Conservation (phyloP, 2,888 invertebrate species). For the Xanthorhoe designata region DNA sequence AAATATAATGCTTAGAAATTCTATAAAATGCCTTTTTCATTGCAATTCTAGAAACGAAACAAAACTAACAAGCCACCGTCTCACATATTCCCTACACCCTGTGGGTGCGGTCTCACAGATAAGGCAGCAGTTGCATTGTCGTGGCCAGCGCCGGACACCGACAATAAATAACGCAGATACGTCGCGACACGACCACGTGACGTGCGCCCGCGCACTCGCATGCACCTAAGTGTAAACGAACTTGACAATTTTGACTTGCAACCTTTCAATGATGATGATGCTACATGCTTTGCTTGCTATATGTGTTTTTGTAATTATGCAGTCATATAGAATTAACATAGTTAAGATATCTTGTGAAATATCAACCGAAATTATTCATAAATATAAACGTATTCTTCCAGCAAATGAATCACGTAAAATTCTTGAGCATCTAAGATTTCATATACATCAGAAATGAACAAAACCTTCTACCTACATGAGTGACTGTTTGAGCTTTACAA, state of each 20-base stretch:
- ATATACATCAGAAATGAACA: conserved; percentile 31
- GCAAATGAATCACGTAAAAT: conserved; percentile 26
- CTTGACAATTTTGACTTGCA: conserved; percentile 29
- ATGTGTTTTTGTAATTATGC: background rate
- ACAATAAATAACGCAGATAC: conserved; percentile 83
- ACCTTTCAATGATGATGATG: background rate
- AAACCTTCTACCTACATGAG: conserved; percentile 33
- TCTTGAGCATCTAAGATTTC: conserved; percentile 33
- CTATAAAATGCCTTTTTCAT: background rate
- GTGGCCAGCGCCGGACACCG: conserved; percentile 69
- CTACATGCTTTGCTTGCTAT: background rate
- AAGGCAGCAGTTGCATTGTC: conserved; percentile 53
- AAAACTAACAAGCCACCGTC: conserved; percentile 37
- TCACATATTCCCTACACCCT: conserved; percentile 27
- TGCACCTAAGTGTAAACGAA: conserved; percentile 42
- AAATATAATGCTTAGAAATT: background rate
- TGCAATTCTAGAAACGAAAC: conserved; percentile 24
- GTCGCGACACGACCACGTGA: conserved; percentile 77
- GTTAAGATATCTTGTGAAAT: background rate
- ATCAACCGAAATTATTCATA: conserved; percentile 17
- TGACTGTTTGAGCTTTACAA: conserved; percentile 37
- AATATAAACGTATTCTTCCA: conserved; percentile 22
- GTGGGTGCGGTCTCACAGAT: conserved; percentile 31
- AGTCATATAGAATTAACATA: background rate
- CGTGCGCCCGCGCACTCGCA: conserved; percentile 65